Evolutionary conservation across 2,113 vertebrate genomes (phyloP).

Genomic region (Galeopterus variegatus): DNA sequence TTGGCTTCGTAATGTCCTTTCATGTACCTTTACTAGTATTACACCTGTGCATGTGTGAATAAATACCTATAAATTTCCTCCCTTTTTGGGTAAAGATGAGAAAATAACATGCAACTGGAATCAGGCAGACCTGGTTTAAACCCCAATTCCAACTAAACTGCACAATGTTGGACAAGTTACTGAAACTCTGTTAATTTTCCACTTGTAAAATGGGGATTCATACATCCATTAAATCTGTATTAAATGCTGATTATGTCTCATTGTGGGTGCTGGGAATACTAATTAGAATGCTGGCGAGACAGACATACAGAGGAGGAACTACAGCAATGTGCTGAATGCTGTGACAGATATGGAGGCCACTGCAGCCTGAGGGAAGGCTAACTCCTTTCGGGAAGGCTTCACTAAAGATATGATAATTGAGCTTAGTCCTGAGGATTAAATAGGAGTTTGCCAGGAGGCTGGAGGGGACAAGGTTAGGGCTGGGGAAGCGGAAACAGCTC

Average conservation of each 20-base stretch:
- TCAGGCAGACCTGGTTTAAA: background rate
- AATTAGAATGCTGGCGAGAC: background rate
- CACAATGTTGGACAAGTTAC: background rate
- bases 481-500: background rate
- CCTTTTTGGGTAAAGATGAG: background rate
- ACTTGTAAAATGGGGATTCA: background rate
- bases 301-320: background rate
- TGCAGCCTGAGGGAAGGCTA: background rate
- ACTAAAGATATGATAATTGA: background rate
- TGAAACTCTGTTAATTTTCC: constrained; percentile 4
- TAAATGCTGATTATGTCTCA: background rate
- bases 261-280: background rate
- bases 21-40: background rate
- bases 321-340: background rate
- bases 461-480: background rate
- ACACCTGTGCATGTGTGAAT: background rate
- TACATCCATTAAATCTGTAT: background rate
- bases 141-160: background rate
- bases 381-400: constrained; percentile 20
- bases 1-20: background rate
- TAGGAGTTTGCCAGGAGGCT: background rate
- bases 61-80: background rate
- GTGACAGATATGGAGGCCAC: background rate
- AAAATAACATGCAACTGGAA: constrained; percentile 29
- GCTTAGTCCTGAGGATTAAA: background rate